These are phyloP conservation scores for Oithona nana DNA, from an alignment of 2,888 invertebrate species.

Conservation along the genomic window DNA sequence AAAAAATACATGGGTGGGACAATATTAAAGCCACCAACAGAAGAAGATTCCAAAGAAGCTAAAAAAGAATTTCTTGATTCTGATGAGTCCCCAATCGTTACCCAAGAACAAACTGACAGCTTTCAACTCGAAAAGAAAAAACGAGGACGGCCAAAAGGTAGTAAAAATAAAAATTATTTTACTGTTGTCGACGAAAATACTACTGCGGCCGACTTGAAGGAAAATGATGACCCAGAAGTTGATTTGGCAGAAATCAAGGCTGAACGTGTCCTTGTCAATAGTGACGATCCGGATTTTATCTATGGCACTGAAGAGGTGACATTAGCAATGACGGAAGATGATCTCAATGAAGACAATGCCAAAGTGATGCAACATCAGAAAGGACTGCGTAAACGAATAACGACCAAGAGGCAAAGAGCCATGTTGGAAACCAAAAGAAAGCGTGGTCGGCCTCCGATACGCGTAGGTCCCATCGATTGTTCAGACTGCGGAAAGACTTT, in stretches of 20 bases:
- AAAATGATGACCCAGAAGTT: not conserved
- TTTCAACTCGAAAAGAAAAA: not conserved
- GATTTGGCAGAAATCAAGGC: no score
- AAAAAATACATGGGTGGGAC: not conserved
- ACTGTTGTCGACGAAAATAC: not conserved
- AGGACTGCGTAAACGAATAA: not conserved
- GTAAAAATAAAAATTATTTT: not conserved
- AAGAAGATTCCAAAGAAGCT: not conserved
- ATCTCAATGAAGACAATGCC: not conserved
- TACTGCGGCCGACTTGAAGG: not conserved
- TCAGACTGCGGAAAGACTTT: conserved; percentile 1
- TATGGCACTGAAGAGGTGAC: not conserved
- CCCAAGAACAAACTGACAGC: not conserved
- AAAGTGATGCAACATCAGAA: not conserved
- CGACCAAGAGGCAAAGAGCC: not conserved
- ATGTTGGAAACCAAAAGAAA: not conserved
- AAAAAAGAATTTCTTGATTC: no score
- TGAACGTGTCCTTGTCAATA: not conserved
- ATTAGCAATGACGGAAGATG: not conserved
- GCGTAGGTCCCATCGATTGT: not conserved
- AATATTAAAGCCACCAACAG: not conserved
- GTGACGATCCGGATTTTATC: not conserved
- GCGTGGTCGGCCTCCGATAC: not conserved
- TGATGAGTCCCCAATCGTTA: not conserved
- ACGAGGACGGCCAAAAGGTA: not conserved